Conservation (phyloP, 2,797 vertebrate species). For the Crax fasciolata region DNA sequence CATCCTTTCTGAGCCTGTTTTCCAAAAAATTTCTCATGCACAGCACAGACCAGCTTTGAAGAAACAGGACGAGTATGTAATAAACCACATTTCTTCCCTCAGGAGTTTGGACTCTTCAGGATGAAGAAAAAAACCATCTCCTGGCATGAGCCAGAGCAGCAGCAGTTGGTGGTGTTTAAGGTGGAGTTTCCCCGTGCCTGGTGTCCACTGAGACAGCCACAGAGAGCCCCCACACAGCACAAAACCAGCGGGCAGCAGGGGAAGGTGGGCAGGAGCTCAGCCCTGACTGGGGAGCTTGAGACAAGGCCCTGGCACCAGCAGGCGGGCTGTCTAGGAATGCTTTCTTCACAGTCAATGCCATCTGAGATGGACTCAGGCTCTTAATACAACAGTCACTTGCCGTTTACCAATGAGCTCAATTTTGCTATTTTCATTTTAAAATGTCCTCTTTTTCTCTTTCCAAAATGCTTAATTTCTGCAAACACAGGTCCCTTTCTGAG, state of each 20-base stretch:
- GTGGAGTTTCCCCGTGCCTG: neutral
- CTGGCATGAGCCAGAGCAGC: accelerated
- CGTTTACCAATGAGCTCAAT: neutral
- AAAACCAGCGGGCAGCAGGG: neutral
- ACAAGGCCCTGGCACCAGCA: neutral
- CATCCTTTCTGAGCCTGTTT: neutral
- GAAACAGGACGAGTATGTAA: constrained; percentile 14
- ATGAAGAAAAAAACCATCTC: neutral
- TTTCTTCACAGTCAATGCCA: neutral
- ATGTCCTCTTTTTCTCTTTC: neutral
- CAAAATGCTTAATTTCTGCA: neutral
- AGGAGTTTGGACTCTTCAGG: neutral
- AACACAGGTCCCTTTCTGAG: neutral
- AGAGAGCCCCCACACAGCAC: neutral
- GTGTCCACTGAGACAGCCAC: neutral
- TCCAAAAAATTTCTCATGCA: neutral
- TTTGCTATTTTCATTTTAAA: neutral
- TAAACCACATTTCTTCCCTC: constrained; percentile 32
- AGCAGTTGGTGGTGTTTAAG: neutral
- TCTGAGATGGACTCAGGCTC: neutral
- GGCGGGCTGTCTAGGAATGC: neutral
- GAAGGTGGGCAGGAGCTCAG: neutral
- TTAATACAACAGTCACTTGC: neutral
- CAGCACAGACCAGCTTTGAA: neutral
- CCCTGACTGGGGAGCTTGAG: neutral